Evolutionary conservation across 2,888 invertebrate genomes (phyloP), one percentile per base, ranked within the genome.

Genomic region (Pheosia gnoma): DNA sequence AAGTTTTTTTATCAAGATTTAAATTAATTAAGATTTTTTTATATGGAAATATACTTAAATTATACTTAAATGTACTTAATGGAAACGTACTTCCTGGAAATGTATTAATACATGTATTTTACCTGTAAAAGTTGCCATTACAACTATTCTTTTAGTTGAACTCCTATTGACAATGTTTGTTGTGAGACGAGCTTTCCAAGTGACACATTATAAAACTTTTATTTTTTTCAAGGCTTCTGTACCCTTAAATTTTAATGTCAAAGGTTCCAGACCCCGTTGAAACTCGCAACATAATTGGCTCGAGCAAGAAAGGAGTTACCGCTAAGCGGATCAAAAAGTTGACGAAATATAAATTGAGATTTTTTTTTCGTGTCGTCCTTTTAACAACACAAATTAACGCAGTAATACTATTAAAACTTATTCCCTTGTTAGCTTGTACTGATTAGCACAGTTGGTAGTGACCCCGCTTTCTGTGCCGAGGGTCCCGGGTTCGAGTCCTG

Each of bases 321-420:
- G 36, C 38, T 68, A 74, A 74, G 68, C 63, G 68, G 75, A 75
- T 75, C 65, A 68, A 57, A 56, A 76, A 74, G 70, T 74, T 74
- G 47, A 36, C 36, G 25, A 25, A 71, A 63, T 67, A 57, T 68
- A 70, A 70, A 71, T 69, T 59, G 13, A 55, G 52, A 63, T 58
- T 62, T 67, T 72, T 68, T 63, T 55, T 55, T n/a, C 5, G 5
- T 53, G 25, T 10, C 37, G 36, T 51, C 55, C 39, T 39, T 55
- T 39, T 55, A 3, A 5, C 2, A 55, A 39, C n/a, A 39, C 5
- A n/a, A 38, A 38, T 13, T 53, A 37, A 53, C 60, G 55, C 59
- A 62, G 65, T 70, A 64, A 75, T 64, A 55, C 47, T 57, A 65
- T 76, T 76, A 70, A 66, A 75, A 76, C 57, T 76, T 71, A n/a